phyloP scores from a whole-genome alignment of 2,797 vertebrate species.

The Australoheros facetus region DNA sequence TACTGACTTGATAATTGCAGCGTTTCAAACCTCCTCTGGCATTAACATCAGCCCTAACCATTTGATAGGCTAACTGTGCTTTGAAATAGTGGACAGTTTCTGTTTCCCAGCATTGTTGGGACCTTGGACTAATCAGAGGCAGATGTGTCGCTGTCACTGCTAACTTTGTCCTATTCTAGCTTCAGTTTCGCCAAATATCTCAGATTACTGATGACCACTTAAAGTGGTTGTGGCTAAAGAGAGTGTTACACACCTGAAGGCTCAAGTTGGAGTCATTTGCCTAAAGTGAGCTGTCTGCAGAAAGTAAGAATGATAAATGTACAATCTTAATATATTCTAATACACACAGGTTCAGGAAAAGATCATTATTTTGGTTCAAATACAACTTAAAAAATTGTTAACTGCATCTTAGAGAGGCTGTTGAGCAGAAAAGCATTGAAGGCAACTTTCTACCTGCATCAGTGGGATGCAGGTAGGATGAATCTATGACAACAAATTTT shows the following conservation, averaged over 20 bases:
- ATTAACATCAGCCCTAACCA: no score
- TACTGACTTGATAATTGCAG: no score
- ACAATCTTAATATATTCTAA: not conserved
- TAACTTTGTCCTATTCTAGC: not conserved
- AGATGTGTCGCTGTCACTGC: no score
- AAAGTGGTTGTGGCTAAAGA: not conserved
- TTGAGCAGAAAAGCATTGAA: not conserved
- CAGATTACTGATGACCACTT: not conserved
- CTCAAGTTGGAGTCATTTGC: not conserved
- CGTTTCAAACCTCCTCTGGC: no score
- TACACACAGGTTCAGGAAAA: not conserved
- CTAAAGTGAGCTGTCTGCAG: not conserved
- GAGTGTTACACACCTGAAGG: not conserved
- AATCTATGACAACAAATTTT: not conserved
- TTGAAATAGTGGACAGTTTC: no score
- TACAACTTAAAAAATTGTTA: not conserved
- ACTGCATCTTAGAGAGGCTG: rapidly evolving
- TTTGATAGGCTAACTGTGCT: no score
- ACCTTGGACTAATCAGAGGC: no score
- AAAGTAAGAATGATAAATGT: not conserved
- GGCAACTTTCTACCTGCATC: not conserved
- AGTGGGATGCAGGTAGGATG: not conserved
- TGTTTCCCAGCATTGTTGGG: no score
- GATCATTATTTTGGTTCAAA: not conserved
- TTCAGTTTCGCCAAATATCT: not conserved